These are phyloP conservation scores for Chaetops frenatus DNA, from an alignment of 2,113 vertebrate species.

Conservation along the genomic window DNA sequence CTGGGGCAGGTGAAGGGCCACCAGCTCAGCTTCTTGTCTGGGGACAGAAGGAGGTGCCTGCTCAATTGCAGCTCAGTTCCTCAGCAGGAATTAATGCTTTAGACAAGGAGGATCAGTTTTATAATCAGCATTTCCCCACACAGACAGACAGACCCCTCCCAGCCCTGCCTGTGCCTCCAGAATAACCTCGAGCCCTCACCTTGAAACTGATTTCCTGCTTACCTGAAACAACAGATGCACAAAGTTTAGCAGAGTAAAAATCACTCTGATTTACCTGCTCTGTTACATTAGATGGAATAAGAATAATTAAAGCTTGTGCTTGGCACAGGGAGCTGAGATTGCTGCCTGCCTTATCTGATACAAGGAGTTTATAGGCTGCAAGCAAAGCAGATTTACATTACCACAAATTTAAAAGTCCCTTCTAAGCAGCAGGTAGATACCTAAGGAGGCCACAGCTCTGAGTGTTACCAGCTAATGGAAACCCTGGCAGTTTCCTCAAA, in stretches of 20 bases:
- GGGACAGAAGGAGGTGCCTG: background rate
- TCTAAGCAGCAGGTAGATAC: background rate
- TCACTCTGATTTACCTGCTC: background rate
- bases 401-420: constrained; percentile 28
- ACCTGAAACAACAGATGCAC: background rate
- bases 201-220: background rate
- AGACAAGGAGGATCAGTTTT: background rate
- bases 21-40: background rate
- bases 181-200: background rate
- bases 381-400: constrained; percentile 14
- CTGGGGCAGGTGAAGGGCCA: background rate
- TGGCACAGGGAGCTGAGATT: background rate
- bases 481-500: constrained; percentile 36
- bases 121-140: background rate
- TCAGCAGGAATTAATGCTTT: background rate
- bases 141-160: background rate
- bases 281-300: background rate
- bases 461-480: constrained; percentile 30
- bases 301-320: background rate
- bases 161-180: background rate
- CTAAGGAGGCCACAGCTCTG: background rate
- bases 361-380: background rate
- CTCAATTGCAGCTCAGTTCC: background rate
- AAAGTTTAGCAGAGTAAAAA: background rate
- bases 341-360: background rate